phyloP scores from a whole-genome alignment of 2,797 vertebrate species.

The Helicolenus hilgendorfi region DNA sequence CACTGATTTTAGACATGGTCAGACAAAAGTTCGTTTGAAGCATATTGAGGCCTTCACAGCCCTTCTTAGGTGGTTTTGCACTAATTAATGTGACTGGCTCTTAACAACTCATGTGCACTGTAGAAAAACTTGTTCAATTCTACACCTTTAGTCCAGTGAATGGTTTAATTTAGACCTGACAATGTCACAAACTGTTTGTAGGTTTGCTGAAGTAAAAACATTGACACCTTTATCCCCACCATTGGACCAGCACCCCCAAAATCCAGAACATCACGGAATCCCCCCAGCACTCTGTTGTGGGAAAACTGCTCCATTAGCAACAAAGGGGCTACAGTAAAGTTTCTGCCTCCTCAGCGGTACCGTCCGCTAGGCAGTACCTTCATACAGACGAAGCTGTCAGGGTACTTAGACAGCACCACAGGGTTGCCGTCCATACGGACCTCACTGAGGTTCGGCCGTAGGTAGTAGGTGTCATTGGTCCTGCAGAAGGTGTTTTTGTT shows the following conservation, averaged over 20 bases:
- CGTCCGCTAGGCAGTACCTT: slow-evolving; percentile 94
- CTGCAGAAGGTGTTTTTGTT: slow-evolving; percentile 96
- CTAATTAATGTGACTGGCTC: not conserved
- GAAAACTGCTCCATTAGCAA: slow-evolving; percentile 35
- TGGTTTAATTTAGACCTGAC: slow-evolving; percentile 67
- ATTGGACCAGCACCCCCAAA: slow-evolving; percentile 50
- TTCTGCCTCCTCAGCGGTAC: slow-evolving; percentile 91
- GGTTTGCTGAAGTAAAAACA: slow-evolving; percentile 56
- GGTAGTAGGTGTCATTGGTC: slow-evolving; percentile 94
- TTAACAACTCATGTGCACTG: not conserved
- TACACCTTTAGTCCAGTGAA: slow-evolving; percentile 33
- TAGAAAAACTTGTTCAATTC: slow-evolving; percentile 1
- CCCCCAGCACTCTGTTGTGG: slow-evolving; percentile 35
- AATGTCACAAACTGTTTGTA: slow-evolving; percentile 52
- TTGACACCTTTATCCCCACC: slow-evolving; percentile 25
- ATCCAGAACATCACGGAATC: slow-evolving; percentile 43
- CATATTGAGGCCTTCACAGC: slow-evolving; percentile 11
- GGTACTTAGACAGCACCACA: slow-evolving; percentile 93
- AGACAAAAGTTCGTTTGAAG: slow-evolving; percentile 13
- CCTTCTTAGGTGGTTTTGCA: not conserved
- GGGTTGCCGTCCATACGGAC: slow-evolving; percentile 97
- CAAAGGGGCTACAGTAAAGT: slow-evolving; percentile 35
- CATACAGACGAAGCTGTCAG: slow-evolving; percentile 96
- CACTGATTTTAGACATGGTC: not conserved
- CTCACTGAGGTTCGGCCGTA: slow-evolving; percentile 93